Percentiles rank a stretch among this genome's conserved stretches.
These are phyloP conservation scores for Amazona ochrocephala DNA, from an alignment of 2,797 vertebrate species.

Conservation along the genomic window DNA sequence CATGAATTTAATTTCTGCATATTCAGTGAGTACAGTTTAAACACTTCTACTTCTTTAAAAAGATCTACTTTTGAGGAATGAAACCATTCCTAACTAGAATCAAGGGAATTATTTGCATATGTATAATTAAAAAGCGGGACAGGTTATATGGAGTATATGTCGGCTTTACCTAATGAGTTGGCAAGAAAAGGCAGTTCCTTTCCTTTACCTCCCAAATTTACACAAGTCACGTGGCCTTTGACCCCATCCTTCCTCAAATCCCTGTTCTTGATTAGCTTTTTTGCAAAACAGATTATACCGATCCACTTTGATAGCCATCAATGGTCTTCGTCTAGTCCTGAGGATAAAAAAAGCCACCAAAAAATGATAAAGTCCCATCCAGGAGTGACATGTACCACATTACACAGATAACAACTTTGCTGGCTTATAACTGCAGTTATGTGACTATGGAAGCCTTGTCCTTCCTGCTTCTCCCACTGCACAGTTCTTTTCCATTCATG, in stretches of 20 bases:
- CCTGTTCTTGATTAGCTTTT: not conserved
- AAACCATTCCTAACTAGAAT: not conserved
- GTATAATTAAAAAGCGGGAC: not conserved
- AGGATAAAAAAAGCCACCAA: not conserved
- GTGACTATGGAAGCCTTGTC: not conserved
- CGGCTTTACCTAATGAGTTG: not conserved
- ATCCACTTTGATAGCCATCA: not conserved
- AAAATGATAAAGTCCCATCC: not conserved
- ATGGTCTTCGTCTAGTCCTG: not conserved
- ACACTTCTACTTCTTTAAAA: slow-evolving; percentile 8
- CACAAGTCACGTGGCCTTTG: not conserved
- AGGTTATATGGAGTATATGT: not conserved
- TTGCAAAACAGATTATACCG: not conserved
- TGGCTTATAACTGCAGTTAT: not conserved
- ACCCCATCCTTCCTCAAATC: not conserved
- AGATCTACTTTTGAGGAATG: slow-evolving; percentile 5
- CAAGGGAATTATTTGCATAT: not conserved
- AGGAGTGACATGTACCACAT: not conserved
- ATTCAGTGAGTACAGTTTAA: slow-evolving; percentile 10
- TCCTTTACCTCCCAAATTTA: not conserved
- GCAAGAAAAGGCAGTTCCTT: not conserved
- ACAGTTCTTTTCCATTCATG: not conserved
- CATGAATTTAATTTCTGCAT: slow-evolving; percentile 9
- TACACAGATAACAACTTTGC: not conserved
- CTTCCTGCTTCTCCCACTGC: not conserved